Evolutionary conservation across 2,888 invertebrate species (phyloP).

Genomic region (Macaria liturata): DNA sequence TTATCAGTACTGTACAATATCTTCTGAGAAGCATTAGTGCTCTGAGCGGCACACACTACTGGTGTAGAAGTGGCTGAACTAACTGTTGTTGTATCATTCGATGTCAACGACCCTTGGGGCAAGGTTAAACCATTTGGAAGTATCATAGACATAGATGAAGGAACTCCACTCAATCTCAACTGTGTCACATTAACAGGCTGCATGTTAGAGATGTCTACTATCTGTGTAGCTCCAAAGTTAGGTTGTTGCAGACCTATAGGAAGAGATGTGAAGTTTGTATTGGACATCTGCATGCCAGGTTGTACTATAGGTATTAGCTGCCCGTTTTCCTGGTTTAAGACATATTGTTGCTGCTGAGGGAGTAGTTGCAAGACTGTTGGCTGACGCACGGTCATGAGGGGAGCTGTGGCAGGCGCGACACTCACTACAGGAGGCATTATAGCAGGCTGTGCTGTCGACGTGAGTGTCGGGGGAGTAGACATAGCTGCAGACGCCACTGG

Average conservation of each 20-base stretch:
- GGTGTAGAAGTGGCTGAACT: slow-evolving; percentile 72
- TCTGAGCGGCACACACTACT: slow-evolving; percentile 75
- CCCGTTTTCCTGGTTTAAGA: slow-evolving; percentile 74
- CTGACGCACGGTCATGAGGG: slow-evolving; percentile 75
- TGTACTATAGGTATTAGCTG: slow-evolving; percentile 78
- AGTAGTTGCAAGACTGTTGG: slow-evolving; percentile 72
- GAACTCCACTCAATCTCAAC: slow-evolving; percentile 68
- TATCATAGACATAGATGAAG: slow-evolving; percentile 78
- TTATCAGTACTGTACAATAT: slow-evolving; percentile 75
- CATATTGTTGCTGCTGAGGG: slow-evolving; percentile 73
- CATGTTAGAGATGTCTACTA: slow-evolving; percentile 74
- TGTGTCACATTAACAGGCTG: slow-evolving; percentile 77
- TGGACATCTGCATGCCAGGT: slow-evolving; percentile 73
- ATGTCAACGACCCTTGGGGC: slow-evolving; percentile 68
- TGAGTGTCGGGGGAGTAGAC: slow-evolving; percentile 59
- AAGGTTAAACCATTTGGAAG: slow-evolving; percentile 69
- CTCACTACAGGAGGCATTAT: slow-evolving; percentile 71
- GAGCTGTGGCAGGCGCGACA: slow-evolving; percentile 65
- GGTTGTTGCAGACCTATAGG: slow-evolving; percentile 70
- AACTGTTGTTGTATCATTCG: slow-evolving; percentile 71
- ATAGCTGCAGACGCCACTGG: slow-evolving; percentile 60
- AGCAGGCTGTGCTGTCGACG: slow-evolving; percentile 58
- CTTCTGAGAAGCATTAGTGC: slow-evolving; percentile 71
- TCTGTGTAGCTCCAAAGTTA: slow-evolving; percentile 67
- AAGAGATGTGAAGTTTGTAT: slow-evolving; percentile 70